Conservation (phyloP, 2,888 invertebrate species). For the Luperina nickerlii region DNA sequence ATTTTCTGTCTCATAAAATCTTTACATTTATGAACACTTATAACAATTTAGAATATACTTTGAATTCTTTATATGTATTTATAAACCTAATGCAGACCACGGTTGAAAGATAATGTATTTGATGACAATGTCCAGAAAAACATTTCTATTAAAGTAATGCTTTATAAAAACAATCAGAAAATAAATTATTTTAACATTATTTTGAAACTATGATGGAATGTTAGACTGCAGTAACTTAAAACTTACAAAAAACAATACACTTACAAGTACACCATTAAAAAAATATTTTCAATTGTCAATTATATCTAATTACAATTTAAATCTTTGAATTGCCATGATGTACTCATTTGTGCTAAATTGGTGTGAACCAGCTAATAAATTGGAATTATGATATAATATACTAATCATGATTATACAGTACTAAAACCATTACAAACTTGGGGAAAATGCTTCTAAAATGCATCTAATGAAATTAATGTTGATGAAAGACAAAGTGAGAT, state of each 20-base stretch:
- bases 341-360: conserved; percentile 58
- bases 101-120: conserved; percentile 46
- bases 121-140: conserved; percentile 53
- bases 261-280: conserved; percentile 55
- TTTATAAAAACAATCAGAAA: conserved; percentile 58
- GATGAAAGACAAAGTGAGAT: conserved; percentile 52
- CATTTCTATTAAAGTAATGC: conserved; percentile 24
- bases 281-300: conserved; percentile 40
- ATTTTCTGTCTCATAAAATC: conserved; percentile 82
- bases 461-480: conserved; percentile 24
- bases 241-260: conserved; percentile 48
- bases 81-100: conserved; percentile 77
- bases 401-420: conserved; percentile 13
- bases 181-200: conserved; percentile 59
- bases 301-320: conserved; percentile 42
- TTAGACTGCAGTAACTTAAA: conserved; percentile 54
- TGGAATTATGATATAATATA: background rate
- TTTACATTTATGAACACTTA: conserved; percentile 88
- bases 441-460: conserved; percentile 30
- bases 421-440: conserved; percentile 26
- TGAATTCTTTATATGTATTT: conserved; percentile 69
- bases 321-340: conserved; percentile 48
- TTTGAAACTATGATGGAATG: conserved; percentile 63
- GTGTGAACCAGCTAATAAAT: conserved; percentile 22
- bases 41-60: conserved; percentile 88